Percentiles rank a stretch among this genome's conserved stretches.
phyloP scores from a whole-genome alignment of 2,797 vertebrate species.

The Lates japonicus region DNA sequence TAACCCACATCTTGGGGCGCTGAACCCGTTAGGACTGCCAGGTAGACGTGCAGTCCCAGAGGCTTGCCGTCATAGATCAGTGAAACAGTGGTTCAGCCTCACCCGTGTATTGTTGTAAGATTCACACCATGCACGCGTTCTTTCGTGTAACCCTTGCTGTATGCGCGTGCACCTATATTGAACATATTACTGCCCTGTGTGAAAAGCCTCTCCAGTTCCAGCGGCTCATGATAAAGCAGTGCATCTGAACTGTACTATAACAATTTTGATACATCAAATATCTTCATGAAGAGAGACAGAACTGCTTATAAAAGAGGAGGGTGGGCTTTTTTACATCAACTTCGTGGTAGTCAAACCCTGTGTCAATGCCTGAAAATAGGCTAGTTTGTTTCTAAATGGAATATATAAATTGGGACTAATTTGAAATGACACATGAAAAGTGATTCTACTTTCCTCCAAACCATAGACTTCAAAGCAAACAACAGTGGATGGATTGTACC shows the following conservation, averaged over 20 bases:
- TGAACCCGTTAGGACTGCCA: conserved; percentile 92
- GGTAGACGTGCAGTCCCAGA: conserved; percentile 90
- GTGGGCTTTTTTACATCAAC: neutral
- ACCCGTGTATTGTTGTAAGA: conserved; percentile 73
- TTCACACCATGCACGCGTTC: conserved; percentile 66
- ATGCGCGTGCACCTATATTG: conserved; percentile 20
- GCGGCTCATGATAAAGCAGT: conserved; percentile 52
- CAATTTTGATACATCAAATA: conserved; percentile 34
- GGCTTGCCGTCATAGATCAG: conserved; percentile 89
- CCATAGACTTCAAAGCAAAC: conserved; percentile 58
- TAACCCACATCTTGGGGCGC: conserved; percentile 93
- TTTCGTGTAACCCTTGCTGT: conserved; percentile 61
- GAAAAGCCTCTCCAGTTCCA: conserved; percentile 42
- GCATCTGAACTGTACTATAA: conserved; percentile 47
- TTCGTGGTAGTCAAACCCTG: neutral
- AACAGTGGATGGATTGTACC: conserved; percentile 90
- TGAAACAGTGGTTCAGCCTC: conserved; percentile 84
- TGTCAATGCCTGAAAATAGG: conserved; percentile 2
- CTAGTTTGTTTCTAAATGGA: conserved; percentile 17
- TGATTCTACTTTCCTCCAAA: neutral
- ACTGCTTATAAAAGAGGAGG: neutral
- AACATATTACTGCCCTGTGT: conserved; percentile 68
- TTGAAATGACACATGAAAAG: conserved; percentile 3
- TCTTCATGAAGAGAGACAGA: conserved; percentile 6
- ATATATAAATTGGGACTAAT: conserved; percentile 20